Base-by-base conservation (phyloP, 2,888 invertebrate genomes). In the Zaprionus lineosus region DNA sequence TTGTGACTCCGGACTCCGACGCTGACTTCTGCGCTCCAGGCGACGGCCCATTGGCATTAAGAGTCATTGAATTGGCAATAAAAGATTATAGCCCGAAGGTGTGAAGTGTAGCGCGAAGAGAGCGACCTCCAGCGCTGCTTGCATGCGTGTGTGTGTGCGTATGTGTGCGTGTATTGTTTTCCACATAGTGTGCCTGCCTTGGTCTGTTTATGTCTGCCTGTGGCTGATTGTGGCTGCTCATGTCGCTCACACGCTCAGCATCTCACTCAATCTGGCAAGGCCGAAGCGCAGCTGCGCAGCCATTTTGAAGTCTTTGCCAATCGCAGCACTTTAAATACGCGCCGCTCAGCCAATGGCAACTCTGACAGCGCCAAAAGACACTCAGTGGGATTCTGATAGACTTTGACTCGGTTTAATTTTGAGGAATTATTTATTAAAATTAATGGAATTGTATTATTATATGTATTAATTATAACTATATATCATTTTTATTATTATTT, bases 61-160 rank as follows among this genome's bases (percentile, higher is more conserved):
- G 75, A 83, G 67, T 71, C 75, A 88, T 74, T 86, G 71, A 84
- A 84, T 74, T 84, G 84, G 75, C 84, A 87, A 84, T 87, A 84
- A 84, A 84, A 86, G 82, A 86, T 86, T 86, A 81, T 77, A 69
- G 88, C 87, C 85, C 57, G 75, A 82, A 87, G 82, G 84, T 83
- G 86, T 86, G 75, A 83, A 83, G 70, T 78, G 81, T 76, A 64
- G 57, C 73, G n/a, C n/a, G n/a, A n/a, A 57, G 50, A 47, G 46
- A 24, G 12, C 29, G 44, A 28, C 40, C 26, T 14, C n/a, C 19
- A 34, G 16, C n/a, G 21, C 16, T n/a, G 34, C 12, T 26, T 43
- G 26, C 29, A 12, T 46, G 31, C 56, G 57, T 69, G 57, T 69
- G 57, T 43, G 34, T 69, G 48, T 34, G 41, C 34, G 40, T 50